Evolutionary conservation across 2,888 invertebrate species (phyloP).

Genomic region (Euspilapteryx auroguttella): DNA sequence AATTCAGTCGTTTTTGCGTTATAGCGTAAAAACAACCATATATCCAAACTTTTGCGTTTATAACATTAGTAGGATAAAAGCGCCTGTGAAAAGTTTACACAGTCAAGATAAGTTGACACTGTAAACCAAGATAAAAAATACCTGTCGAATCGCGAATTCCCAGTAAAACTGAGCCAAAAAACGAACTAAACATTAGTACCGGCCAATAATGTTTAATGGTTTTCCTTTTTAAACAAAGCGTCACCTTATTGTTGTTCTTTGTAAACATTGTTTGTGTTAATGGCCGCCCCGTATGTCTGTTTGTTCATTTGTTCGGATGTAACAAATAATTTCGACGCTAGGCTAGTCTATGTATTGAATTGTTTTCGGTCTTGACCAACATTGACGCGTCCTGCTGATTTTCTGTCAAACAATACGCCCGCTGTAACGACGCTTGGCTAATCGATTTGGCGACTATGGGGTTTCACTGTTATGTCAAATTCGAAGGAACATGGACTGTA

Average conservation of each 20-base stretch:
- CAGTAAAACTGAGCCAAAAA: conserved; percentile 12
- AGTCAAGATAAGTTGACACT: too few species aligned
- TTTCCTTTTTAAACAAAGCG: conserved; percentile 36
- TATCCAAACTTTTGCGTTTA: too few species aligned
- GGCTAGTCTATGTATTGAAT: conserved; percentile 12
- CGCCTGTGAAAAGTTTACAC: too few species aligned
- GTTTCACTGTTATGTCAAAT: too few species aligned
- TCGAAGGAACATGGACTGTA: too few species aligned
- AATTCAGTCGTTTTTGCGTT: too few species aligned
- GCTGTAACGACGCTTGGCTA: too few species aligned
- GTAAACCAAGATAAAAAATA: background rate
- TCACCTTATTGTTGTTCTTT: conserved; percentile 18
- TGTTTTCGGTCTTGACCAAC: conserved; percentile 9
- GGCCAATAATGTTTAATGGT: conserved; percentile 49
- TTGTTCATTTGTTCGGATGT: conserved; percentile 15
- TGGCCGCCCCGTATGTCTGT: conserved; percentile 28
- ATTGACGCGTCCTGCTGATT: conserved; percentile 11
- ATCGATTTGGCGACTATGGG: too few species aligned
- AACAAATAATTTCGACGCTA: conserved; percentile 32
- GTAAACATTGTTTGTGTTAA: conserved; percentile 34
- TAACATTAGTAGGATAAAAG: too few species aligned
- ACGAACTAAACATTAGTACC: conserved; percentile 9
- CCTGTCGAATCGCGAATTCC: conserved; percentile 6
- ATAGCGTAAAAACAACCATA: too few species aligned
- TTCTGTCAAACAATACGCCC: too few species aligned